These are phyloP conservation scores for Drosophila chauvacae DNA, from an alignment of 1,140 invertebrate species.

Conservation along the genomic window DNA sequence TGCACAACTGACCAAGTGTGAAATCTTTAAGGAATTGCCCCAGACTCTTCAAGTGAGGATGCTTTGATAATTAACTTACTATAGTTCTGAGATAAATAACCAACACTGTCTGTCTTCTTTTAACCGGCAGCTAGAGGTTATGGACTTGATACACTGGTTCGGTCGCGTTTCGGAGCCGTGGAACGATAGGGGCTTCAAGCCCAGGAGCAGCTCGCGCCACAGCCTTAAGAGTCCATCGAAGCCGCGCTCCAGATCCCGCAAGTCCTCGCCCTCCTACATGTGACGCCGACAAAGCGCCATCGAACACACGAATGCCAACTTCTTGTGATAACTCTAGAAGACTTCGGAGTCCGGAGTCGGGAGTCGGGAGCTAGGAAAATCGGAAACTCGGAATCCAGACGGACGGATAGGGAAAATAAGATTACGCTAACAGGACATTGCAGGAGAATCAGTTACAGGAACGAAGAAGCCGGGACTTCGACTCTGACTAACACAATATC, in stretches of 20 bases:
- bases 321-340: constrained; percentile 53
- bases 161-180: constrained; percentile 80
- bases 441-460: constrained; percentile 26
- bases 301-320: constrained; percentile 53
- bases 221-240: constrained; percentile 77
- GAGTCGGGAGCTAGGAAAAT: background rate
- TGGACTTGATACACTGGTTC: constrained; percentile 81
- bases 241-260: constrained; percentile 72
- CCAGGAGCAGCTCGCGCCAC: constrained; percentile 69
- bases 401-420: constrained; percentile 1
- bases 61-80: background rate
- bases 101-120: background rate
- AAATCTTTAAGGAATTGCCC: constrained; percentile 88
- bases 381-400: background rate
- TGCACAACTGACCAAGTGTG: constrained; percentile 86
- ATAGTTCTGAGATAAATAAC: background rate
- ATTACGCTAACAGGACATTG: background rate
- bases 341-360: constrained; percentile 31
- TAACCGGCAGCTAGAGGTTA: constrained; percentile 66
- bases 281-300: constrained; percentile 73
- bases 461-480: constrained; percentile 21
- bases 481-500: constrained; percentile 29
- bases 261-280: constrained; percentile 80
- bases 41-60: constrained; percentile 86
- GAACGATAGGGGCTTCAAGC: constrained; percentile 70